Conservation (phyloP, 2,888 invertebrate species). For the Saturnia japonica region DNA sequence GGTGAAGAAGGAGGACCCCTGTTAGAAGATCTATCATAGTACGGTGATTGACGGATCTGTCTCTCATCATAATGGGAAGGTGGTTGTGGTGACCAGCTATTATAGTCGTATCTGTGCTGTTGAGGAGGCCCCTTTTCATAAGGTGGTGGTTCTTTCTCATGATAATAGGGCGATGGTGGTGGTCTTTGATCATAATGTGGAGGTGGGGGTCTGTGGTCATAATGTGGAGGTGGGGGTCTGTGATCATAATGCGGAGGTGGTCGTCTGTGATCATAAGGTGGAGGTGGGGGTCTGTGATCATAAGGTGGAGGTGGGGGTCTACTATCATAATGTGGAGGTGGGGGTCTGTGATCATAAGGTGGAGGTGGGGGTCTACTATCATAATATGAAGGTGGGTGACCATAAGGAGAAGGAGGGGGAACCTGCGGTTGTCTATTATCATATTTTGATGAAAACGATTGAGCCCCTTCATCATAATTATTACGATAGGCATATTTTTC, state of each 20-base stretch:
- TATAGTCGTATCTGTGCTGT: constrained; percentile 20
- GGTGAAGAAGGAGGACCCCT: constrained; percentile 24
- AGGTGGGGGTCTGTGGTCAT: constrained; percentile 8
- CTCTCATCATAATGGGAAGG: constrained; percentile 23
- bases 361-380: constrained; percentile 18
- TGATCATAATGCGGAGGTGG: constrained; percentile 24
- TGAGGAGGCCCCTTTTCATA: constrained; percentile 19
- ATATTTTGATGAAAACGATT: constrained; percentile 22
- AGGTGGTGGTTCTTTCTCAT: constrained; percentile 18
- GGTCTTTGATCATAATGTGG: constrained; percentile 15
- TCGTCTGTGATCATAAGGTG: constrained; percentile 22
- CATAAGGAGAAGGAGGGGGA: constrained; percentile 3
- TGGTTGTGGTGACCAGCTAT: constrained; percentile 19
- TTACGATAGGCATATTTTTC: not conserved
- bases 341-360: constrained; percentile 22
- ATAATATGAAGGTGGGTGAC: constrained; percentile 23
- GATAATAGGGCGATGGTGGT: constrained; percentile 20
- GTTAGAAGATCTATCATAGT: constrained; percentile 19
- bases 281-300: constrained; percentile 18
- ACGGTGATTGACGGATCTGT: constrained; percentile 23
- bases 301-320: constrained; percentile 20
- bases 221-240: constrained; percentile 25
- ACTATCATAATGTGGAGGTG: too few relatives aligned
- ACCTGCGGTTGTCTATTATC: constrained; percentile 26
- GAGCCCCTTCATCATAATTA: not conserved